phyloP scores from a whole-genome alignment of 2,797 vertebrate genomes.

The Huso huso region DNA sequence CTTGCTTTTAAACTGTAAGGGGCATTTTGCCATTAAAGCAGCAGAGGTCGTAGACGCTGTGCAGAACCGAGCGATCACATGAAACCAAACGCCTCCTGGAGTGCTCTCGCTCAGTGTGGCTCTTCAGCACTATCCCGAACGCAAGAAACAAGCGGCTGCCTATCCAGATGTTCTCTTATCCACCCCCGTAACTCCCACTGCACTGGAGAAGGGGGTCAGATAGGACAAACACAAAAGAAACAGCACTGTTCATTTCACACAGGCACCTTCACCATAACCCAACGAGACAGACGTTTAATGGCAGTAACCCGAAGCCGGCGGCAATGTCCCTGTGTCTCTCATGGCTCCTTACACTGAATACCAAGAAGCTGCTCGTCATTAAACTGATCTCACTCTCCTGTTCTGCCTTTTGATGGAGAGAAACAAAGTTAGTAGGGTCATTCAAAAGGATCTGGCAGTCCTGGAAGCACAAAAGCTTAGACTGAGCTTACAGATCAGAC shows the following conservation, averaged over 20 bases:
- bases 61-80: too few relatives aligned
- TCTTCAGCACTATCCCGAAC: background rate
- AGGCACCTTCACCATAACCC: slow-evolving; percentile 47
- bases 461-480: too few relatives aligned
- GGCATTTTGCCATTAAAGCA: too few relatives aligned
- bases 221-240: slow-evolving; percentile 28
- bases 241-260: slow-evolving; percentile 46
- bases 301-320: slow-evolving; percentile 37
- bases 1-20: too few relatives aligned
- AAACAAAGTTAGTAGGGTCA: background rate
- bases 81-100: too few relatives aligned
- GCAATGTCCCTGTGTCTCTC: slow-evolving; percentile 27
- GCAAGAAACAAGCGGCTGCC: background rate
- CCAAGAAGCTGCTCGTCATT: slow-evolving; percentile 42
- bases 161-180: slow-evolving; percentile 12
- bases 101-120: too few relatives aligned
- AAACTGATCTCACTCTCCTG: slow-evolving; percentile 29
- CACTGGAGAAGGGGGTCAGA: slow-evolving; percentile 26
- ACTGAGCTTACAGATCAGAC: too few relatives aligned
- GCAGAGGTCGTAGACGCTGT: too few relatives aligned
- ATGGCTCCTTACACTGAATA: slow-evolving; percentile 36
- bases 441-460: background rate
- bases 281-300: slow-evolving; percentile 54
- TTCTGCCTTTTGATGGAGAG: slow-evolving; percentile 7
- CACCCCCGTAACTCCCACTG: slow-evolving; percentile 23